phyloP scores from a whole-genome alignment of 2,888 invertebrate genomes.

The Myopa testacea region DNA sequence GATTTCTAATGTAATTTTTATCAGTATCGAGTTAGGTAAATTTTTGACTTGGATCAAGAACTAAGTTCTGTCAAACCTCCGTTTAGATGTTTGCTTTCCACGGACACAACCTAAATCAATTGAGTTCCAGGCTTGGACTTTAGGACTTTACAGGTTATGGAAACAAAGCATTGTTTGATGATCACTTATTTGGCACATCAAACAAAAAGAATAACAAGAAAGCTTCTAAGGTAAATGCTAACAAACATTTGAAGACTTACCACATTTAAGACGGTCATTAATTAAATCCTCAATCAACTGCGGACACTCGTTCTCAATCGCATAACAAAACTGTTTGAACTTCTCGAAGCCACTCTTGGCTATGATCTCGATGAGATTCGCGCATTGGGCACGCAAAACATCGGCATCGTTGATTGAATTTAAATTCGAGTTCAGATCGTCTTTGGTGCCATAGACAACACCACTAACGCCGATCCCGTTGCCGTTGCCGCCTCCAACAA shows the following conservation, averaged over 20 bases:
- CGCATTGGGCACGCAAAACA: constrained; percentile 69
- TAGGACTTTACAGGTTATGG: no score
- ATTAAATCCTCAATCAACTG: constrained; percentile 74
- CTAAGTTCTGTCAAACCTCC: no score
- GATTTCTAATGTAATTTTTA: no score
- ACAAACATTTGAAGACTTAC: constrained; percentile 55
- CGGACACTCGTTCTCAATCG: constrained; percentile 74
- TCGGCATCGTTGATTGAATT: constrained; percentile 62
- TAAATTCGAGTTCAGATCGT: constrained; percentile 49
- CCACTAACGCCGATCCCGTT: constrained; percentile 27
- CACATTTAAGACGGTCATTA: constrained; percentile 72
- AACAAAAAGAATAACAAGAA: no score
- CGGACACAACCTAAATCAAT: no score
- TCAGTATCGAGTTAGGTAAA: no score
- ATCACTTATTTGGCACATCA: no score
- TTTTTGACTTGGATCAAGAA: no score
- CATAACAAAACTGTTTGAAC: constrained; percentile 74
- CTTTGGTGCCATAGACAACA: constrained; percentile 51
- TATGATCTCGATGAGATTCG: constrained; percentile 74
- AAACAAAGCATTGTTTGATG: no score
- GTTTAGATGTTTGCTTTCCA: no score
- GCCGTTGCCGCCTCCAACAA: constrained; percentile 33
- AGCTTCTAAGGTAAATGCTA: no score
- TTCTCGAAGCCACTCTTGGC: constrained; percentile 74
- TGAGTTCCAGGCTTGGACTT: no score